Evolutionary conservation across 2,797 vertebrate species (phyloP).

Genomic region (Neosalanx taihuensis): DNA sequence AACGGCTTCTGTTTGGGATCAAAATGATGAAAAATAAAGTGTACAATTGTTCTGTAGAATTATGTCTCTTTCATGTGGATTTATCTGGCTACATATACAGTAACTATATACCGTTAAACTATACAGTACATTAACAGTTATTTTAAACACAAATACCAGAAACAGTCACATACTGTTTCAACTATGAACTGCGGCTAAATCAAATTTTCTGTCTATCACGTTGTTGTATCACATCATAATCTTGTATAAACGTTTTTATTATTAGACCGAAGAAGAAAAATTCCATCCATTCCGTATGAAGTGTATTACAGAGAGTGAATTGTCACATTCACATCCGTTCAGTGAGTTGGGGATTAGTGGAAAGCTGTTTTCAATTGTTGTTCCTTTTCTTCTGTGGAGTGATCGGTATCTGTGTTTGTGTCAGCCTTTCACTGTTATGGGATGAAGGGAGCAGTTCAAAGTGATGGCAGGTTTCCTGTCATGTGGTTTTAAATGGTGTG

Average conservation of each 20-base stretch:
- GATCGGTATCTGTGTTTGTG: conserved; percentile 15
- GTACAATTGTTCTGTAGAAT: no score
- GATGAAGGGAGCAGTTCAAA: conserved; percentile 55
- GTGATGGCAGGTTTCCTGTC: conserved; percentile 66
- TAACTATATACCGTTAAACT: no score
- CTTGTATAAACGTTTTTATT: no score
- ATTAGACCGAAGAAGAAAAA: neutral
- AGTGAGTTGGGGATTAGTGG: neutral
- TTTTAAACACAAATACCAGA: no score
- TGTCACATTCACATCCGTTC: neutral
- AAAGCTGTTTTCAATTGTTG: conserved; percentile 5
- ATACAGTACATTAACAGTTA: no score
- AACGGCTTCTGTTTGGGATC: conserved; percentile 65
- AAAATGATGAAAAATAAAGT: no score
- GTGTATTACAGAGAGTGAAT: neutral
- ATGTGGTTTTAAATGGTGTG: conserved; percentile 74
- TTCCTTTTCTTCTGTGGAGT: neutral
- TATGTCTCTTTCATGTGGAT: no score
- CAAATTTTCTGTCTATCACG: no score
- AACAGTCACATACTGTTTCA: no score
- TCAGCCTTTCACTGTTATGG: conserved; percentile 8
- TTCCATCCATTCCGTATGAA: neutral
- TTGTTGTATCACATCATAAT: no score
- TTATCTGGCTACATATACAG: no score
- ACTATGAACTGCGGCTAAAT: no score